Evolutionary conservation across 2,888 invertebrate species (phyloP).

Genomic region (Branchellion lobata): DNA sequence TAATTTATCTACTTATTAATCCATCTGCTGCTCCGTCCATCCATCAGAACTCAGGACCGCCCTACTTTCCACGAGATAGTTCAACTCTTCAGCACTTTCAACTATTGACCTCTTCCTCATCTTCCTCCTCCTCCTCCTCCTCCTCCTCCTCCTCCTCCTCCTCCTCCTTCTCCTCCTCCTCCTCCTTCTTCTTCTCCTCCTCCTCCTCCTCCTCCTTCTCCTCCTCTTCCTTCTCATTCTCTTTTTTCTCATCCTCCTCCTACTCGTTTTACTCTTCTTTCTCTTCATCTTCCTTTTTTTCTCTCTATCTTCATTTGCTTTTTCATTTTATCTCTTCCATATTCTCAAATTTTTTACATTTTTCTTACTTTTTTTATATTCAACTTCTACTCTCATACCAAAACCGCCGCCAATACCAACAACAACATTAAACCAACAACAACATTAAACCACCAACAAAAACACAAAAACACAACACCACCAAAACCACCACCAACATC

Average conservation of each 20-base stretch:
- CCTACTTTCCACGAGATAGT: constrained; percentile 48
- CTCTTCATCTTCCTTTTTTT: neutral
- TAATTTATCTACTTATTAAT: too few relatives aligned
- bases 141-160: neutral
- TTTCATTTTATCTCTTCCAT: neutral
- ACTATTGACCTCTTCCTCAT: too few relatives aligned
- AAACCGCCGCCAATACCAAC: too few relatives aligned
- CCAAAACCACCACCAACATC: too few relatives aligned
- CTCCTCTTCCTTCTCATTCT: too few relatives aligned
- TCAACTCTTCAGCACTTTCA: constrained; percentile 35
- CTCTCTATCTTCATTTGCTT: neutral
- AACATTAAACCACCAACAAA: too few relatives aligned
- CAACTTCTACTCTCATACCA: neutral
- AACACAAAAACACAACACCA: too few relatives aligned
- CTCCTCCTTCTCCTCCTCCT: neutral
- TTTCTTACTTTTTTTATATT: too few relatives aligned
- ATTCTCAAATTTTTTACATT: neutral
- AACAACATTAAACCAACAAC: too few relatives aligned
- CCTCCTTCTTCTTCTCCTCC: neutral
- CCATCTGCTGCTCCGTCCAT: too few relatives aligned
- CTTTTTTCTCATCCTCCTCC: neutral
- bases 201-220: neutral
- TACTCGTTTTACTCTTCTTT: neutral
- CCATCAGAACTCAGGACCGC: constrained; percentile 45
- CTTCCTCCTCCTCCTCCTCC: neutral